phyloP scores from a whole-genome alignment of 2,797 vertebrate genomes.

The Anabas testudineus region DNA sequence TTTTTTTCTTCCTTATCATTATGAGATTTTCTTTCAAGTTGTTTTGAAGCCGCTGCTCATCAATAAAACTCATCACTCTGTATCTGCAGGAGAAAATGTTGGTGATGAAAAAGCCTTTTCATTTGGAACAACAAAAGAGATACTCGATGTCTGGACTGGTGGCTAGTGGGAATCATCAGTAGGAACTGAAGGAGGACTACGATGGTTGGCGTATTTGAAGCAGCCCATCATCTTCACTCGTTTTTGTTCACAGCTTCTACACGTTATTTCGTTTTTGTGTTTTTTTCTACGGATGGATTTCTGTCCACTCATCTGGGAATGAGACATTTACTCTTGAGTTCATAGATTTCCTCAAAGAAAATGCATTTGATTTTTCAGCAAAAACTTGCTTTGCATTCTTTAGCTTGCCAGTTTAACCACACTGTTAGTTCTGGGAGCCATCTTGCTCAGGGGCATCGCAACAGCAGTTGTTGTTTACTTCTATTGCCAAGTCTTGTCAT shows the following conservation, averaged over 20 bases:
- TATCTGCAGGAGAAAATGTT: constrained; percentile 37
- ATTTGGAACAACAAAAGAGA: constrained; percentile 54
- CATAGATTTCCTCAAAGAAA: not conserved
- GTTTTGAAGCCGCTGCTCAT: constrained; percentile 54
- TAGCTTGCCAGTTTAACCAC: not conserved
- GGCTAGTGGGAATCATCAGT: constrained; percentile 17
- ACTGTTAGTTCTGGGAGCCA: not conserved
- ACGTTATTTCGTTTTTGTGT: not conserved
- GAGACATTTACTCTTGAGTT: constrained; percentile 24
- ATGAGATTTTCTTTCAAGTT: constrained; percentile 39
- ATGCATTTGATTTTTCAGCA: not conserved
- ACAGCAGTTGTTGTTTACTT: constrained; percentile 13
- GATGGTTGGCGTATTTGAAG: not conserved
- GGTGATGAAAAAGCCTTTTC: constrained; percentile 54
- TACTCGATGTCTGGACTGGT: constrained; percentile 14
- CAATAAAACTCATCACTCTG: constrained; percentile 41
- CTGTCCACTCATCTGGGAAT: too few species aligned
- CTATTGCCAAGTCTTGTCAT: constrained; percentile 28
- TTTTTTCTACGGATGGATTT: too few species aligned
- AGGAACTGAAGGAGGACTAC: constrained; percentile 8
- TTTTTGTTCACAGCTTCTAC: not conserved
- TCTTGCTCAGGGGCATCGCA: constrained; percentile 46
- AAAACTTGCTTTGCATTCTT: not conserved
- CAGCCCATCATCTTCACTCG: not conserved
- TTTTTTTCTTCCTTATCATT: constrained; percentile 5